Base-by-base conservation (phyloP, 1,140 invertebrate genomes). In the Drosophila pseudoobscura region DNA sequence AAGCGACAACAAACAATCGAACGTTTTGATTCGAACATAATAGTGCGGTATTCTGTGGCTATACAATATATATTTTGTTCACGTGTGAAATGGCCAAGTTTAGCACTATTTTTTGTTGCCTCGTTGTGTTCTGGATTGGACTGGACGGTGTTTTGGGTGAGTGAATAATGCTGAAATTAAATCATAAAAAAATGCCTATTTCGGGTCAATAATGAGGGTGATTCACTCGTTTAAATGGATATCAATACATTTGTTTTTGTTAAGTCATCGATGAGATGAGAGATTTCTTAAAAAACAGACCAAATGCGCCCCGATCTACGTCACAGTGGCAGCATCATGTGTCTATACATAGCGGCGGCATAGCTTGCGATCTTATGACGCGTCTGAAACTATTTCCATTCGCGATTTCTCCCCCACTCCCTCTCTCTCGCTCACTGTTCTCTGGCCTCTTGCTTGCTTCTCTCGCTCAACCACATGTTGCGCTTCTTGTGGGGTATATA, bases 341-440 rank as follows among this genome's bases (percentile, higher is more conserved):
- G 26, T 24, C 72, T 71, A 71, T 62, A 65, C 62, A 66, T 62
- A 80, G 54, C 35, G 1, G 20, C 20, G 20, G 29, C 47, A 13
- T 26, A n/a, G 29, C 26, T 22, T 39, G 79, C 26, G 57, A 46
- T 44, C 39, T 47, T 24, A 54, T 74, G 74, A 59, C 65, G 57
- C 56, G 46, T 59, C 6, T 17, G 0, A 46, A 46, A 65, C 44
- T 72, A 69, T 75, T 63, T 80, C 65, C 80, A 69, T 75, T 76
- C 49, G 46, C 72, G 29, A 56, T 60, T 54, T 75, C 49, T 65
- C 35, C 17, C 17, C 17, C 15, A 15, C 15, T 43, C 15, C 39
- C 51, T 46, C 61, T 51, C 11, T 20, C 20, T 20, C 20, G 1
- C 20, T 20, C 20, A 2, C 20, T 20, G 20, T 20, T 20, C 2